Evolutionary conservation across 2,888 invertebrate genomes (phyloP).

Genomic region (Drosophila formosana): DNA sequence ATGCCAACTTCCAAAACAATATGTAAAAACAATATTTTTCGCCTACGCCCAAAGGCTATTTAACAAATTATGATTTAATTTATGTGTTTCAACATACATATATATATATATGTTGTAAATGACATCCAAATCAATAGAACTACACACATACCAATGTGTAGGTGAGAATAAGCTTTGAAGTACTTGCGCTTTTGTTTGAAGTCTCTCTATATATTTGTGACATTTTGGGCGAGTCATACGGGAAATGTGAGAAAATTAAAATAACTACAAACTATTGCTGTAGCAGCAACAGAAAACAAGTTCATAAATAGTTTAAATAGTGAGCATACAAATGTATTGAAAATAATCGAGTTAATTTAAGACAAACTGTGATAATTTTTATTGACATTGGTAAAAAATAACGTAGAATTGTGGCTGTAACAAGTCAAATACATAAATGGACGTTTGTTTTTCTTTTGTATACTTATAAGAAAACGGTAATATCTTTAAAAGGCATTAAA

Average conservation of each 20-base stretch:
- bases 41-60: neutral
- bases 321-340: neutral
- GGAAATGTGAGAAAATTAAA: conserved; percentile 34
- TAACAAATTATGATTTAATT: neutral
- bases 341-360: neutral
- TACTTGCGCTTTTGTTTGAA: conserved; percentile 40
- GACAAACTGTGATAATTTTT: conserved; percentile 40
- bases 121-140: neutral
- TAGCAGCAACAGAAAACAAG: conserved; percentile 5
- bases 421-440: conserved; percentile 1
- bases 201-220: conserved; percentile 37
- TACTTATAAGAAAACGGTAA: conserved; percentile 7
- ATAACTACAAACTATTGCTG: conserved; percentile 33
- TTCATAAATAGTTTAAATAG: neutral
- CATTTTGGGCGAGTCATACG: conserved; percentile 37
- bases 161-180: conserved; percentile 50
- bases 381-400: conserved; percentile 12
- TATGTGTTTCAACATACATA: neutral
- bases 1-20: neutral
- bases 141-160: neutral
- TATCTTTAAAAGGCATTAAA: neutral
- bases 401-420: conserved; percentile 4
- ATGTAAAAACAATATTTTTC: neutral
- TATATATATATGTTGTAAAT: conserved; percentile 1
- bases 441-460: conserved; percentile 9